A percentile compares a stretch with the other conserved stretches of the same genome.
phyloP scores from a whole-genome alignment of 2,888 invertebrate species.

The Petrolisthes manimaculis region DNA sequence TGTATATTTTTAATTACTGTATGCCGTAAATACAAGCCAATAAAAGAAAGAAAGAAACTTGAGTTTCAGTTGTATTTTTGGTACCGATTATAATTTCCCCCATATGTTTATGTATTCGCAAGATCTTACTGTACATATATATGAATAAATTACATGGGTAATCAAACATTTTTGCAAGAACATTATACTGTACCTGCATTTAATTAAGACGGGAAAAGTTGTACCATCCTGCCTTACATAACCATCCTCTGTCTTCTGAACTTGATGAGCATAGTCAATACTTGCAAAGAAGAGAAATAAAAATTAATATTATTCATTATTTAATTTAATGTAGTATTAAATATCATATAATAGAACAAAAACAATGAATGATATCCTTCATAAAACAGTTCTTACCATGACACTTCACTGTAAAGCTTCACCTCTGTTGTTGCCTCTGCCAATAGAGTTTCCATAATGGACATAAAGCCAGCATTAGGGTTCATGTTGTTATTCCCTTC shows the following conservation, averaged over 20 bases:
- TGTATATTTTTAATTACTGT: no score
- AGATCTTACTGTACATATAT: no score
- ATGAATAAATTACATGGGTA: no score
- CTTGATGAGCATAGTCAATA: conserved; percentile 32
- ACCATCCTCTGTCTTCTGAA: neutral
- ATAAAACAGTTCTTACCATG: conserved; percentile 36
- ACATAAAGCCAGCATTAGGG: conserved; percentile 74
- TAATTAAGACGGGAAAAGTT: conserved; percentile 38
- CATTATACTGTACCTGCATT: conserved; percentile 13
- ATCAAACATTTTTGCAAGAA: no score
- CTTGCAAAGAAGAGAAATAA: neutral
- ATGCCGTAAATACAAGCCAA: no score
- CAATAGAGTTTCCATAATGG: conserved; percentile 73
- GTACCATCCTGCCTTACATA: conserved; percentile 28
- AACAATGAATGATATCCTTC: neutral
- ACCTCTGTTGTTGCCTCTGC: conserved; percentile 71
- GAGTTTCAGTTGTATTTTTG: no score
- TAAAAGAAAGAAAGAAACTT: no score
- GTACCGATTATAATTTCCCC: no score
- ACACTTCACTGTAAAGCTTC: conserved; percentile 71
- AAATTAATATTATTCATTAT: no score
- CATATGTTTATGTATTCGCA: no score
- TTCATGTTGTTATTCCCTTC: conserved; percentile 75
- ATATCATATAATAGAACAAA: neutral
- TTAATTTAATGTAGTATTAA: no score